phyloP scores from a whole-genome alignment of 2,113 vertebrate species.

The Psophia crepitans region DNA sequence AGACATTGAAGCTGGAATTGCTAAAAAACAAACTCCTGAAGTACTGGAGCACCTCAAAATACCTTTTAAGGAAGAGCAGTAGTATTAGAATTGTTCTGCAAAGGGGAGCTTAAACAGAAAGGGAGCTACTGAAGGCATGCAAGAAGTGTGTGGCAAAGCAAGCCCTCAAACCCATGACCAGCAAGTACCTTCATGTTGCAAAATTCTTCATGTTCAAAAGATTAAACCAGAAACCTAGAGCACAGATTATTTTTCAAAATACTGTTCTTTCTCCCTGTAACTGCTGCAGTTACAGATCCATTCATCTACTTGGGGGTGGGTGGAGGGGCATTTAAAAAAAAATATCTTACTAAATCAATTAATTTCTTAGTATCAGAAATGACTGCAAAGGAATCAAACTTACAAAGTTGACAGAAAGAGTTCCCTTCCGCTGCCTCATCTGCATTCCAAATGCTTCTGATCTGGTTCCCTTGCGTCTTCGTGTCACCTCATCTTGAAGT shows the following conservation, averaged over 20 bases:
- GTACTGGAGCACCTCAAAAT: background rate
- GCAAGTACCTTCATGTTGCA: background rate
- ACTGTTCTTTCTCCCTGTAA: background rate
- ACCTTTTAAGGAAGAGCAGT: background rate
- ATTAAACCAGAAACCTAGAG: background rate
- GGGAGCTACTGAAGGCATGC: background rate
- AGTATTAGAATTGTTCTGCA: background rate
- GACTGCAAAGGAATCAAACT: constrained; percentile 67
- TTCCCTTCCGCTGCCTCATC: constrained; percentile 94
- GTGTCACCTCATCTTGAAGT: constrained; percentile 75
- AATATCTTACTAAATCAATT: background rate
- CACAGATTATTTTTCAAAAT: background rate
- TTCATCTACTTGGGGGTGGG: rapidly evolving
- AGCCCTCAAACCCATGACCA: background rate
- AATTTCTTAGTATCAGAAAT: background rate
- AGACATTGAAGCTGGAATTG: background rate
- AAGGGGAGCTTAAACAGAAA: background rate
- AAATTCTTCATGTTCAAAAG: background rate
- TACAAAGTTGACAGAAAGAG: constrained; percentile 95
- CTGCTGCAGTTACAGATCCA: background rate
- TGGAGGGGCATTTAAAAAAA: background rate
- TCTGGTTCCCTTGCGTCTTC: constrained; percentile 82
- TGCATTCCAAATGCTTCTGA: constrained; percentile 94
- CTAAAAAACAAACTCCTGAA: background rate
- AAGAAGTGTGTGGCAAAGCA: background rate